Percentiles rank a stretch among this genome's conserved stretches.
These are phyloP conservation scores for Daktulosphaira vitifoliae DNA, from an alignment of 1,140 invertebrate species.

Conservation along the genomic window DNA sequence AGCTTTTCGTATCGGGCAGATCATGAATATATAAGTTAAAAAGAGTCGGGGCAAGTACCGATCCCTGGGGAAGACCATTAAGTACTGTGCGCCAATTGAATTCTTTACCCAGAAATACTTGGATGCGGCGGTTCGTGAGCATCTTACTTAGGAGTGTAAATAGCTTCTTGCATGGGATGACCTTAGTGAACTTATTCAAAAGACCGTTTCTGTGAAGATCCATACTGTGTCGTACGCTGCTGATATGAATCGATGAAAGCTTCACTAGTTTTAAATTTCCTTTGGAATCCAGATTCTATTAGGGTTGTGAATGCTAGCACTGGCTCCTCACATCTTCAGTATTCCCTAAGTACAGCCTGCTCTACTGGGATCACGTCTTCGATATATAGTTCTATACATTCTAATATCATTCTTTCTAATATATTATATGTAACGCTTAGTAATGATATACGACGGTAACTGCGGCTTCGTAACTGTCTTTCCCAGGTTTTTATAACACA, in stretches of 20 bases:
- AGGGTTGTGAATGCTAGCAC: constrained; percentile 31
- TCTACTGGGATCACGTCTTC: constrained; percentile 5
- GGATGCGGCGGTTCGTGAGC: constrained; percentile 34
- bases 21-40: constrained; percentile 9
- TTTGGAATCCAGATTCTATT: constrained; percentile 33
- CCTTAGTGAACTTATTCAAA: constrained; percentile 20
- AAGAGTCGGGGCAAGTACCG: constrained; percentile 10
- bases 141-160: constrained; percentile 16
- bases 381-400: constrained; percentile 17
- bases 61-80: constrained; percentile 28
- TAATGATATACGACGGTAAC: constrained; percentile 30
- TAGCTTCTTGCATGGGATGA: constrained; percentile 20
- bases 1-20: background rate
- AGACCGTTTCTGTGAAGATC: constrained; percentile 14
- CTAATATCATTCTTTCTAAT: constrained; percentile 30
- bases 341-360: constrained; percentile 30
- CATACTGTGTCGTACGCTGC: constrained; percentile 34
- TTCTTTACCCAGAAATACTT: constrained; percentile 31
- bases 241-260: constrained; percentile 33
- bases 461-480: constrained; percentile 18
- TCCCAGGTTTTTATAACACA: constrained; percentile 29
- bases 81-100: constrained; percentile 32
- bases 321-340: constrained; percentile 16
- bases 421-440: constrained; percentile 30
- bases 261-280: constrained; percentile 20